Conservation (phyloP, 2,888 invertebrate genomes). For the Sphaerophoria taeniata region DNA sequence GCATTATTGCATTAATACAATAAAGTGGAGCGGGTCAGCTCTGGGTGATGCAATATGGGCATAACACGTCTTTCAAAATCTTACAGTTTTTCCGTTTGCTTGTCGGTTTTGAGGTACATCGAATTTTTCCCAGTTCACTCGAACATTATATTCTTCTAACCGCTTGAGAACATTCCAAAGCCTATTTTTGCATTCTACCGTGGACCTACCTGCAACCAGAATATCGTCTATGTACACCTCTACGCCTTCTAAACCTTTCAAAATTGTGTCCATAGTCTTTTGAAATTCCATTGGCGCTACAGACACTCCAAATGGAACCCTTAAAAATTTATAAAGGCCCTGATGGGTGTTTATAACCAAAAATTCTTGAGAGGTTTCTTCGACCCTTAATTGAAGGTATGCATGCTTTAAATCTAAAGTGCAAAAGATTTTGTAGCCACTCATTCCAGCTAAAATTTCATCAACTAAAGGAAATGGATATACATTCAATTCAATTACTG, state of each 20-base stretch:
- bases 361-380: not conserved
- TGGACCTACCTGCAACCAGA: constrained; percentile 45
- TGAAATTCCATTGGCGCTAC: constrained; percentile 59
- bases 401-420: constrained; percentile 17
- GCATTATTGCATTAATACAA: too few relatives aligned
- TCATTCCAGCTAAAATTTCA: constrained; percentile 28
- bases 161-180: constrained; percentile 24
- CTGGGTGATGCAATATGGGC: too few relatives aligned
- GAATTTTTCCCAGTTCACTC: constrained; percentile 46
- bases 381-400: constrained; percentile 3
- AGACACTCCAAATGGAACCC: constrained; percentile 41
- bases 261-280: constrained; percentile 46
- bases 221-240: constrained; percentile 51
- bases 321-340: constrained; percentile 15
- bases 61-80: too few relatives aligned
- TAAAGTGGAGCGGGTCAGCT: too few relatives aligned
- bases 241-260: constrained; percentile 38
- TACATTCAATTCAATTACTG: constrained; percentile 49
- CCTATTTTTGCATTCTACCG: constrained; percentile 27
- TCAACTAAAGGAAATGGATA: constrained; percentile 28
- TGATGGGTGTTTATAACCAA: constrained; percentile 8
- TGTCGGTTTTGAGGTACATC: too few relatives aligned
- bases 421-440: constrained; percentile 1
- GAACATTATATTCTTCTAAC: constrained; percentile 37
- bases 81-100: too few relatives aligned